Base-by-base conservation (phyloP, 2,113 vertebrate genomes). In the Ibidorhyncha struthersii region DNA sequence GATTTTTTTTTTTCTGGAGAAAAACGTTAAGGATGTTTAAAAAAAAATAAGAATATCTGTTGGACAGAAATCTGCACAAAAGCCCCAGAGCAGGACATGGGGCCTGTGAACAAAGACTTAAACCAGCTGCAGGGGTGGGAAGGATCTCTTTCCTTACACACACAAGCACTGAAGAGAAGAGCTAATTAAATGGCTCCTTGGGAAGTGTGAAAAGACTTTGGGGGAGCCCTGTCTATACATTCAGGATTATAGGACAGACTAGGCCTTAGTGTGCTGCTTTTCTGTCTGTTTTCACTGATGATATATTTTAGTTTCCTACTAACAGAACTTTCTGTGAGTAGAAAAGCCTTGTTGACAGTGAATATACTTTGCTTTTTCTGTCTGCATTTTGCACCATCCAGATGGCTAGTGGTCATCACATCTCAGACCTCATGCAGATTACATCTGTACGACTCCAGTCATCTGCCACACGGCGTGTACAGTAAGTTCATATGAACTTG, bases 41-140 rank as follows among this genome's bases (percentile, higher is more conserved):
- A 67, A 67, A 52, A n/a, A 59, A 12, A 18, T 25, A 11, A 9
- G 73, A 47, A 43, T 45, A 23, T 56, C 26, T 63, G 9, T 47
- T 25, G 10, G 26, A 80, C 47, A 78, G n/a, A 82, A 62, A 50
- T 73, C 30, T 36, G 4, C 49, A 52, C 34, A 58, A 73, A 76
- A 29, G 53, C 26, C 58, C 36, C 47, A 78, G 27, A 76, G n/a
- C 9, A 41, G 34, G 36, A 34, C 45, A 25, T 52, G 43, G 56
- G 17, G 18, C 59, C 53, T 63, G 29, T 6, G 29, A 79, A 47
- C 41, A 73, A 66, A 55, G 7, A 49, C 34, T 58, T 71, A 73
- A 82, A 56, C 17, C n/a, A 30, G 2, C 36, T 41, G 40, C 0
- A 6, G 0, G 1, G 4, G 11, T 14, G 12, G 14, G 18, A 8